phyloP scores from a whole-genome alignment of 2,113 vertebrate species.

The Promerops cafer region DNA sequence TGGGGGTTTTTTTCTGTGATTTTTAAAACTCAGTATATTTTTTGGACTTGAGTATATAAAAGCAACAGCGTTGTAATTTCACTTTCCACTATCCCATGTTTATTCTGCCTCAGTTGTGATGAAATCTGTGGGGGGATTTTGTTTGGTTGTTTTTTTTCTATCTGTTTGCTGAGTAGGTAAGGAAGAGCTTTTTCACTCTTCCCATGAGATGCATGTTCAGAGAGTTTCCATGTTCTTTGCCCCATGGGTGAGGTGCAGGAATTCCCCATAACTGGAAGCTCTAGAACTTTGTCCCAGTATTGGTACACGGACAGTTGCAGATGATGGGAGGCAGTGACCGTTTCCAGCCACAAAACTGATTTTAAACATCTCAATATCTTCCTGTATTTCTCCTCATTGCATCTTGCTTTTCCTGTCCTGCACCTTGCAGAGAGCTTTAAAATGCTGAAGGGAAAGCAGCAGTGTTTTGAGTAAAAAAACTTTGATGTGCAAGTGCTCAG shows the following conservation, averaged over 20 bases:
- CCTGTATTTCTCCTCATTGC: not conserved
- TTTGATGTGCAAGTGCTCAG: not conserved
- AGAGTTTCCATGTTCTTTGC: not conserved
- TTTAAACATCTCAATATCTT: not conserved
- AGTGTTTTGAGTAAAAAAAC: not conserved
- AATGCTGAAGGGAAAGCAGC: not conserved
- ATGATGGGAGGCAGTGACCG: not conserved
- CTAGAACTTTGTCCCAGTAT: not conserved
- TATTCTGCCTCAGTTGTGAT: not conserved
- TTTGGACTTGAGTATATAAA: not conserved
- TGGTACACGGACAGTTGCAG: not conserved
- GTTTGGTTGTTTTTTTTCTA: not conserved
- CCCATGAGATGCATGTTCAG: rapidly evolving
- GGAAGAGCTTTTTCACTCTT: not conserved
- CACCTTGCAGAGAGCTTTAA: not conserved
- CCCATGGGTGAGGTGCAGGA: not conserved
- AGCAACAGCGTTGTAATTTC: not conserved
- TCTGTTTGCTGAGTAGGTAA: not conserved
- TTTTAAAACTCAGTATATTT: not conserved
- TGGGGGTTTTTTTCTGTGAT: not conserved
- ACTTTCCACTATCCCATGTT: not conserved
- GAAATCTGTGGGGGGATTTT: not conserved
- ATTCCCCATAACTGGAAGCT: not conserved
- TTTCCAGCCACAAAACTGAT: not conserved
- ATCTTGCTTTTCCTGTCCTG: not conserved